These are phyloP conservation scores for Rhinopomastus cyanomelas DNA, from an alignment of 2,113 vertebrate species.

Conservation along the genomic window DNA sequence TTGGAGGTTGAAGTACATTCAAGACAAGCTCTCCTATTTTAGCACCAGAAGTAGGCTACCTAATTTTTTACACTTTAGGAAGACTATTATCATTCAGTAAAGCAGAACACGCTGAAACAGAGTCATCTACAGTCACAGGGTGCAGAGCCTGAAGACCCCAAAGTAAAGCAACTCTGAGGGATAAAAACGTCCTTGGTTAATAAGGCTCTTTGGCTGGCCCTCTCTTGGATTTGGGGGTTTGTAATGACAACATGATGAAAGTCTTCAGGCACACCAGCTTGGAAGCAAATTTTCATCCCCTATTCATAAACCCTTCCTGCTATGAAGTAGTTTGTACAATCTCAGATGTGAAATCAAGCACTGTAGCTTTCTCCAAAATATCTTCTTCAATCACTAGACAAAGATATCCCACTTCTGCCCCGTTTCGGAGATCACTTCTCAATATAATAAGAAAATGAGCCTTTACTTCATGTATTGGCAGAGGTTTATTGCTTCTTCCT, in stretches of 20 bases:
- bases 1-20: not conserved
- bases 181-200: not conserved
- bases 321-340: not conserved
- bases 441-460: not conserved
- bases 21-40: not conserved
- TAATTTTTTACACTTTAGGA: not conserved
- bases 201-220: not conserved
- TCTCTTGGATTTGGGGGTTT: not conserved
- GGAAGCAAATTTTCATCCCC: not conserved
- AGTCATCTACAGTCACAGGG: not conserved
- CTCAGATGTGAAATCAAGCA: not conserved
- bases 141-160: not conserved
- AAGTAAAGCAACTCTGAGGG: not conserved
- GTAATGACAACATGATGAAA: not conserved
- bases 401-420: not conserved
- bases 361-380: not conserved
- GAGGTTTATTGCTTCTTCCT: not conserved
- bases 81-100: not conserved
- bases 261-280: not conserved
- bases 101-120: not conserved
- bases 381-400: not conserved
- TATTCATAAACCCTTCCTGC: not conserved
- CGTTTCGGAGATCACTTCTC: not conserved
- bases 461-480: not conserved
- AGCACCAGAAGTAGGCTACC: not conserved